Evolutionary conservation across 2,888 invertebrate species (phyloP).

Genomic region (Phyto melanocephala): DNA sequence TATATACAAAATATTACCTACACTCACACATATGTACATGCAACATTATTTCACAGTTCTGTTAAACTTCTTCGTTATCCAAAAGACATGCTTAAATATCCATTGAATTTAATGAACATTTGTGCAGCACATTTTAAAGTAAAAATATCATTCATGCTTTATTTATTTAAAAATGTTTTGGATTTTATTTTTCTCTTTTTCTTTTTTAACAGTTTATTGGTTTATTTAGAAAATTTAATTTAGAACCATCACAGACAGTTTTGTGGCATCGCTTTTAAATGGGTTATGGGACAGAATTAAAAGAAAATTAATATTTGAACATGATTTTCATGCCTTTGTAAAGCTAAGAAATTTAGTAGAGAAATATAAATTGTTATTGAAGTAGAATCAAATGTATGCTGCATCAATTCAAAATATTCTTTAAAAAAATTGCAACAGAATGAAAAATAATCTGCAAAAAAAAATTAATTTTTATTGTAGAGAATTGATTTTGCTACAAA

Average conservation of each 20-base stretch:
- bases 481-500: no score
- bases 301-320: neutral
- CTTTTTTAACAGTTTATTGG: neutral
- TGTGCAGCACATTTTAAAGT: slow-evolving; percentile 6
- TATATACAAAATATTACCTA: slow-evolving; percentile 2
- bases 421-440: no score
- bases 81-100: neutral
- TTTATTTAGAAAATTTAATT: slow-evolving; percentile 15
- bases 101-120: neutral
- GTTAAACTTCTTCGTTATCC: neutral
- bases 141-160: slow-evolving; percentile 7
- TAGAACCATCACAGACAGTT: neutral
- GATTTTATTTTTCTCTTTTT: no score
- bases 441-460: no score
- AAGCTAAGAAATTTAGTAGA: no score
- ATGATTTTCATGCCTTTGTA: neutral
- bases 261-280: neutral
- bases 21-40: no score
- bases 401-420: no score
- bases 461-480: no score
- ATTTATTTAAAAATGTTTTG: neutral
- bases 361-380: no score
- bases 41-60: neutral
- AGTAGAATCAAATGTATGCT: no score
- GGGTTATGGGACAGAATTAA: neutral